Conservation (phyloP, 2,113 vertebrate genomes). For the Forbesichthys agassizii region DNA sequence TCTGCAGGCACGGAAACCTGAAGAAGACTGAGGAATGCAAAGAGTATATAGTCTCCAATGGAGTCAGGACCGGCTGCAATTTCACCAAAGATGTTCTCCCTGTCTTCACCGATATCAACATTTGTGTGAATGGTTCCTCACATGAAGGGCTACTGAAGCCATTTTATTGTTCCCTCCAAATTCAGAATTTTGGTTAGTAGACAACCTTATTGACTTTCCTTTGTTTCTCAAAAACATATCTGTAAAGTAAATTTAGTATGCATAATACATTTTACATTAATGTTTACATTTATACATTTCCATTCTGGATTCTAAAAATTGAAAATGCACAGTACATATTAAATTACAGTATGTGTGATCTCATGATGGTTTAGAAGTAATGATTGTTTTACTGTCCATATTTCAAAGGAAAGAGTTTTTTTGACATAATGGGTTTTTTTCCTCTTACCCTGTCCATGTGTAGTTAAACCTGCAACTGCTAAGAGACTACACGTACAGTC, state of each 20-base stretch:
- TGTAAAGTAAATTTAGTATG: too few relatives aligned
- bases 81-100: conserved; percentile 69
- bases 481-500: conserved; percentile 57
- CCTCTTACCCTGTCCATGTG: neutral
- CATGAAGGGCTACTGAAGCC: conserved; percentile 54
- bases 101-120: conserved; percentile 82
- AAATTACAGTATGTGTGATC: too few relatives aligned
- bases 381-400: too few relatives aligned
- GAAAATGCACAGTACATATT: too few relatives aligned
- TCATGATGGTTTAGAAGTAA: too few relatives aligned
- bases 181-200: conserved; percentile 83
- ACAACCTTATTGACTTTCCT: neutral
- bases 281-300: too few relatives aligned
- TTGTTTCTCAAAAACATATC: too few relatives aligned
- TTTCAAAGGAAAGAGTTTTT: too few relatives aligned
- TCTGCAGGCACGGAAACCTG: conserved; percentile 79
- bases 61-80: conserved; percentile 73
- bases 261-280: too few relatives aligned
- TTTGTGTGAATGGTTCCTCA: conserved; percentile 85
- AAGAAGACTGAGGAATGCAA: conserved; percentile 67
- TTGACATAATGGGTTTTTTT: neutral
- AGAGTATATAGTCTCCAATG: conserved; percentile 60
- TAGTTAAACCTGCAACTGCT: conserved; percentile 77
- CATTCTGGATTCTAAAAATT: too few relatives aligned
- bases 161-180: conserved; percentile 73